Base-by-base conservation (phyloP, 2,113 vertebrate species). In the Noctilio leporinus region DNA sequence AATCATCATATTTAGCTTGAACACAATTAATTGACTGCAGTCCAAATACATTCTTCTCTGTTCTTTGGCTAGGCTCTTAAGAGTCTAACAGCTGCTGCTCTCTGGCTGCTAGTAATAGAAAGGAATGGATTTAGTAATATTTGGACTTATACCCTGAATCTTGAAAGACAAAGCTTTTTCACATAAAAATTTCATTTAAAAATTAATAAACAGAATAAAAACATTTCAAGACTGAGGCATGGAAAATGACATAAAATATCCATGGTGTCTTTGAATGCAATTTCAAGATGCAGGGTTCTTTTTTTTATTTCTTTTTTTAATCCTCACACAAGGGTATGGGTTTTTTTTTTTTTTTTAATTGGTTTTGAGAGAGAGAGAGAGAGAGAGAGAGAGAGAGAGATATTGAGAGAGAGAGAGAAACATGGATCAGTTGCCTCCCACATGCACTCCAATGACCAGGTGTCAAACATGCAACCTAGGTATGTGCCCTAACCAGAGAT, bases 11-110 rank as follows among this genome's bases (percentile, higher is more conserved):
- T 87, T 94, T 93, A 96, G 49, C 70, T 90, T 76, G n/a, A 92
- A 86, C 15, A 84, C n/a, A 83, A 93, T 77, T 84, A 95, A 72
- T 73, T 73, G 70, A 73, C 35, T 70, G 10, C 17, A 90, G 45
- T 81, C 51, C 70, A 92, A 81, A 87, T 83, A 83, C 28, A 72
- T 72, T 92, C 78, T 83, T 92, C 75, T 95, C 64, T 65, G 83
- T 73, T 65, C 69, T 91, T 81, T 87, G n/a, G 70, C 40, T 92
- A 59, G 62, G 90, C 38, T 96, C 80, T 40, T 16, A 72, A 77
- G 83, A 92, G n/a, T 82, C 89, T 65, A 90, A 93, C 76, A 93
- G 90, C 90, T 97, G 75, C 70, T 93, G n/a, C 35, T 95, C 57
- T 89, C 55, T 89, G 43, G 67, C 73, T 94, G 53, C 57, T 89